Base-by-base conservation (phyloP, 1,140 invertebrate genomes). In the Bombyx mandarina region DNA sequence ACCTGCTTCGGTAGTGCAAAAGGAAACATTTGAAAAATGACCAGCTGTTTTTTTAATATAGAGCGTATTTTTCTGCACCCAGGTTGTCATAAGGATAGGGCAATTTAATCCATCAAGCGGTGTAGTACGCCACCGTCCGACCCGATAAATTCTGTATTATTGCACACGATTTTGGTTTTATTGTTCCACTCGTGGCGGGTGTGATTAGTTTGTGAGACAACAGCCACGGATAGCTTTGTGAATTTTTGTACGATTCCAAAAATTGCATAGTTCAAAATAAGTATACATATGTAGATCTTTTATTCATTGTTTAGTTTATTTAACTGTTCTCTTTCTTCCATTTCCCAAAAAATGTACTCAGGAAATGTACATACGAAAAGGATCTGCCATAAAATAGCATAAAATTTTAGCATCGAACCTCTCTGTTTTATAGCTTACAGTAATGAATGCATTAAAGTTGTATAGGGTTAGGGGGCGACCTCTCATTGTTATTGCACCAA, bases 61-160 rank as follows among this genome's bases (percentile, higher is more conserved):
- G 63, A 75, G 73, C 77, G 78, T 84, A 82, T 88, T 89, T 86
- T 89, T 84, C 83, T 83, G 75, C 76, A 70, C 79, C 79, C 83
- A 83, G 79, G 81, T 88, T 88, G 87, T 89, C 87, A 89, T 86
- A 88, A 82, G 85, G 85, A 78, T 73, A 73, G 79, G 83, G 87
- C 87, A 89, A 89, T 89, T 89, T 89, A 89, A 89, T 89, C 87
- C 83, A 88, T 88, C 87, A 88, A 79, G 75, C 78, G 72, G 69
- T 63, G 79, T 71, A 73, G 77, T 75, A 65, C 73, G 70, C 63
- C 70, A 63, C 68, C 74, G 72, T 71, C 73, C 76, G 67, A 74
- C 66, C 60, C 83, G 75, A 85, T 86, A 86, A 83, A 85, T 85
- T 82, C 79, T 83, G 73, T 79, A 77, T 82, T 77, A 83, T 81